Evolutionary conservation across 1,140 invertebrate species (phyloP), one percentile per base, ranked within the genome.

Genomic region (Caenorhabditis briggsae): DNA sequence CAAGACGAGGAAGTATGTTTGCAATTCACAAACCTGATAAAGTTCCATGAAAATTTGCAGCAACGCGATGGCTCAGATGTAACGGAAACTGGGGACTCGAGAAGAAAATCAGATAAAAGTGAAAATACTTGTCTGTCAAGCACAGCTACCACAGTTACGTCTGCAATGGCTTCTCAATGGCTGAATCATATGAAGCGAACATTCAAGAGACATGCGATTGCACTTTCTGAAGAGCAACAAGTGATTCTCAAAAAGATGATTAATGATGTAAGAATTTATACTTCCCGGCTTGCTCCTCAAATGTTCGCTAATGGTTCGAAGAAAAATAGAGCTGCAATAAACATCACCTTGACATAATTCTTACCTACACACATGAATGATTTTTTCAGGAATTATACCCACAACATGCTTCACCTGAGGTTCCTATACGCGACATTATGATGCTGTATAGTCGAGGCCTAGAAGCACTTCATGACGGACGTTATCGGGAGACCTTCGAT

Each of bases 381-480:
- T 48, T n/a, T 46, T 46, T n/a, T 46, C 70, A 78, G 70, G 70
- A 78, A 78, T n/a, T 78, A 78, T 78, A 78, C 70, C 43, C 70
- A 53, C 70, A 78, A 46, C 70, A 78, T 50, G 70, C 46, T 5
- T 23, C 70, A 78, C 16, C 70, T 46, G 70, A 78, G 5, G 3
- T 78, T 1, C 7, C 70, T 5, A 50, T 78, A 23, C 70, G 70
- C n/a, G 70, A 78, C 20, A 78, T 78, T 23, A n/a, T 78, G n/a
- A 50, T 78, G 70, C 46, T 78, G 7, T 78, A 78, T n/a, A 48
- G 70, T n/a, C 70, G 70, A 8, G 70, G 70, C 23, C 70, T 78
- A 2, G 70, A 78, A 78, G 70, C 70, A 18, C 70, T 50, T 50
- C 70, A 78, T 20, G 70, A 78, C 5, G 70, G 70, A 78, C 6